Conservation (phyloP, 2,888 invertebrate genomes). For the Cantharis nigra region DNA sequence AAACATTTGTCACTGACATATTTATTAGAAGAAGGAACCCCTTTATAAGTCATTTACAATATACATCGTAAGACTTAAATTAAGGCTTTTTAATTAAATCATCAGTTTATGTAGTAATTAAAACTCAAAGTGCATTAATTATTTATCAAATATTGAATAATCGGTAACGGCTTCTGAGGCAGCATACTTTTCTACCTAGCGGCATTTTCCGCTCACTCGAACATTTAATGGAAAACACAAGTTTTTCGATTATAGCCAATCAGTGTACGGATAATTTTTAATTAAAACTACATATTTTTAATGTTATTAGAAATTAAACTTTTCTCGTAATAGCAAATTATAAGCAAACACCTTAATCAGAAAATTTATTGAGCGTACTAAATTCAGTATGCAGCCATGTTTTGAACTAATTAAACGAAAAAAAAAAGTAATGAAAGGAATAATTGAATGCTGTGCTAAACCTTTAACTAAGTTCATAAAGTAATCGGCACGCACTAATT, state of each 20-base stretch:
- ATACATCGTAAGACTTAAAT: not conserved
- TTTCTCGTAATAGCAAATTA: not conserved
- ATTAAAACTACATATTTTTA: not conserved
- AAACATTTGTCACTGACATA: conserved; percentile 2
- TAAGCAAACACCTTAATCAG: not conserved
- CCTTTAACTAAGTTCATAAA: conserved; percentile 15
- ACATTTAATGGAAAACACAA: not conserved
- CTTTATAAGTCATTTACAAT: not conserved
- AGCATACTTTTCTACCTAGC: not conserved
- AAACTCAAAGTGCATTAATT: not conserved
- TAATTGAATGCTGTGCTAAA: conserved; percentile 12
- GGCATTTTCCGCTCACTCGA: not conserved
- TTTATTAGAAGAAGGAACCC: conserved; percentile 1
- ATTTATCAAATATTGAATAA: not conserved
- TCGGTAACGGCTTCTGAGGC: not conserved
- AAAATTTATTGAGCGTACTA: not conserved
- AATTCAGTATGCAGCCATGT: not conserved
- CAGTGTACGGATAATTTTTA: not conserved
- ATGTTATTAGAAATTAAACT: not conserved
- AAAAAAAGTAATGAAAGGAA: conserved; percentile 14
- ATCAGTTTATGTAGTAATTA: not conserved
- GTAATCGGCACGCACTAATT: conserved; percentile 22
- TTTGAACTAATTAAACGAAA: not conserved
- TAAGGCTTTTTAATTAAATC: not conserved
- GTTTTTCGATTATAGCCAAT: not conserved